These are phyloP conservation scores for Saturnia pavonia DNA, from an alignment of 2,888 invertebrate genomes.

Conservation along the genomic window DNA sequence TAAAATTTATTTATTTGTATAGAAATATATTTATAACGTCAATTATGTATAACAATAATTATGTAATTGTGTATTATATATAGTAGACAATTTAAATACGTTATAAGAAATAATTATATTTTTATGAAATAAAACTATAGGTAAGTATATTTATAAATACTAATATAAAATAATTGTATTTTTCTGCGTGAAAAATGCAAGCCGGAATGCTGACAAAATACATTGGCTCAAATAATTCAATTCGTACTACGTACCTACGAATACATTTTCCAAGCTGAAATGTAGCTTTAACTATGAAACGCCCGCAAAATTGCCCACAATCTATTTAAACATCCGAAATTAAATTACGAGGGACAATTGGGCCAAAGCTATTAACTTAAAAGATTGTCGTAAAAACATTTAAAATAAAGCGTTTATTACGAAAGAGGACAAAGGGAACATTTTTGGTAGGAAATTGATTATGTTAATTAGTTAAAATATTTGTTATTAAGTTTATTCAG, in stretches of 20 bases:
- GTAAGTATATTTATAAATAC: too few species aligned
- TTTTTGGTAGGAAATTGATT: conserved; percentile 23
- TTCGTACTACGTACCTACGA: background rate
- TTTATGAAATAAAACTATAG: too few species aligned
- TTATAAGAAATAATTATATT: too few species aligned
- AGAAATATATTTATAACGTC: too few species aligned
- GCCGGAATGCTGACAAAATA: background rate
- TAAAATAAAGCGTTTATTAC: conserved; percentile 23
- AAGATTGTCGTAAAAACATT: conserved; percentile 37
- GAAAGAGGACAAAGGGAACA: background rate
- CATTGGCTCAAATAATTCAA: background rate
- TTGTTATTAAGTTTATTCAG: conserved; percentile 10
- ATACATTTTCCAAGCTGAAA: background rate
- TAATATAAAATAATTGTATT: too few species aligned
- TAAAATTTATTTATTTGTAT: too few species aligned
- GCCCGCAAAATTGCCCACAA: conserved; percentile 35
- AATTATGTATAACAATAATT: too few species aligned
- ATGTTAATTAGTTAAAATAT: conserved; percentile 23
- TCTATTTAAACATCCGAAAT: conserved; percentile 43
- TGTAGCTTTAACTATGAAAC: conserved; percentile 31
- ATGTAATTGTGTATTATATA: too few species aligned
- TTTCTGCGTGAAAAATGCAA: background rate
- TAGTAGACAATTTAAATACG: too few species aligned
- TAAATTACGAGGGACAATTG: conserved; percentile 42
- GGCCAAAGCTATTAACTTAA: conserved; percentile 37